Percentiles rank a stretch among this genome's conserved stretches.
Evolutionary conservation across 2,113 vertebrate species (phyloP).

Genomic region (Cebus imitator): DNA sequence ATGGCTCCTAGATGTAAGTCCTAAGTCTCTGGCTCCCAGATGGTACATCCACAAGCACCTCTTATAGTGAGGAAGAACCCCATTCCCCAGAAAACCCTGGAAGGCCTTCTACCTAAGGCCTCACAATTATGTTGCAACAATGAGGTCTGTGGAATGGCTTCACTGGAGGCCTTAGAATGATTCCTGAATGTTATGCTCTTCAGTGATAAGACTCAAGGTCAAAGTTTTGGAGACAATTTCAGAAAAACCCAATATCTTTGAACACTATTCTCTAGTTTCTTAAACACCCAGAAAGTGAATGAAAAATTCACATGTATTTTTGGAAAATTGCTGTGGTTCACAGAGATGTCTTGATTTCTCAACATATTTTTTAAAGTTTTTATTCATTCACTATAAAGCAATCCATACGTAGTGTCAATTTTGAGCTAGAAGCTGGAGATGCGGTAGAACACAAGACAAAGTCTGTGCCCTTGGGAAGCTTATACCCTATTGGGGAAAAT

Average conservation of each 20-base stretch:
- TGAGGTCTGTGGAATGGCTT: not conserved
- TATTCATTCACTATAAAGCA: not conserved
- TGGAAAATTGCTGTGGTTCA: not conserved
- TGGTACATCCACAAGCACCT: not conserved
- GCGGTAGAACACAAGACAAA: not conserved
- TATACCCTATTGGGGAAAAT: not conserved
- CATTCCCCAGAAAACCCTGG: not conserved
- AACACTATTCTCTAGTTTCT: not conserved
- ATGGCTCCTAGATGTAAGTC: not conserved
- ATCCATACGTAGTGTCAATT: not conserved
- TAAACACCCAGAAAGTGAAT: not conserved
- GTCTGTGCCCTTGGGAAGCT: not conserved
- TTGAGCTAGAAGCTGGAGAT: not conserved
- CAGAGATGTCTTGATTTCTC: slow-evolving; percentile 1
- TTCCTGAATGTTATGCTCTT: not conserved
- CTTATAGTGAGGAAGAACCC: not conserved
- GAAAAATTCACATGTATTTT: not conserved
- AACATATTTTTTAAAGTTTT: not conserved
- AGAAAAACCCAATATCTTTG: slow-evolving; percentile 6
- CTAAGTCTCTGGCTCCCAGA: slow-evolving; percentile 42
- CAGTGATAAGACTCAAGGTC: not conserved
- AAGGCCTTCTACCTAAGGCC: not conserved
- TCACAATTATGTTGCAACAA: not conserved
- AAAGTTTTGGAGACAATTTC: slow-evolving; percentile 41
- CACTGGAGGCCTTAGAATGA: not conserved